phyloP scores from a whole-genome alignment of 1,140 invertebrate species.

The Saccostrea echinata region DNA sequence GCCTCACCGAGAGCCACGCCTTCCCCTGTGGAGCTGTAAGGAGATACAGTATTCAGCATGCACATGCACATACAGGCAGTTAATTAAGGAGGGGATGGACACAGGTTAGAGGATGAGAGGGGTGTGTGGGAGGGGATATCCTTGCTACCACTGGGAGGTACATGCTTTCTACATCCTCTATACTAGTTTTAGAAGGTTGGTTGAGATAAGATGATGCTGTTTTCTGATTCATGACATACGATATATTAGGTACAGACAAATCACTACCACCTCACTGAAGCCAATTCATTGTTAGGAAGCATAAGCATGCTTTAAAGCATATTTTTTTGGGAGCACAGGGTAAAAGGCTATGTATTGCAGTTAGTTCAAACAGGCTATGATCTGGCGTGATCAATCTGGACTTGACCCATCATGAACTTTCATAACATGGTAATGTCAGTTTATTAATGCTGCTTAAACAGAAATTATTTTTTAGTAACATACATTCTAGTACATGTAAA shows the following conservation, averaged over 20 bases:
- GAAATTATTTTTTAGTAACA: neutral
- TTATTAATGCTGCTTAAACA: neutral
- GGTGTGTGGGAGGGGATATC: neutral
- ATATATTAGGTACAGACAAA: neutral
- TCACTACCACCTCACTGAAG: neutral
- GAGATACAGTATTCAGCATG: slow-evolving; percentile 50
- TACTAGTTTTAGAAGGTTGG: neutral
- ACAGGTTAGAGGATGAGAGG: slow-evolving; percentile 3
- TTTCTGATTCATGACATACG: neutral
- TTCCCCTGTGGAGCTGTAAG: slow-evolving; percentile 72
- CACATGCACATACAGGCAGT: neutral
- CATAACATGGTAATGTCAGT: neutral
- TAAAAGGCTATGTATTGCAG: neutral
- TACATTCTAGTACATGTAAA: neutral
- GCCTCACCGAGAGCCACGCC: slow-evolving; percentile 64
- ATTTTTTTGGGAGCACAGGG: neutral
- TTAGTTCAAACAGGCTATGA: neutral
- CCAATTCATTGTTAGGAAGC: neutral
- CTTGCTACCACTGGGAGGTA: neutral
- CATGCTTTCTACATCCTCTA: neutral
- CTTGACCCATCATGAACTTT: neutral
- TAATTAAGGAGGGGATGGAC: neutral
- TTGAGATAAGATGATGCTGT: neutral
- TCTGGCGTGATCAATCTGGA: neutral
- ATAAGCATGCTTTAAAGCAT: neutral